Conservation (phyloP, 2,113 vertebrate species). For the Notarius quadriscutis region DNA sequence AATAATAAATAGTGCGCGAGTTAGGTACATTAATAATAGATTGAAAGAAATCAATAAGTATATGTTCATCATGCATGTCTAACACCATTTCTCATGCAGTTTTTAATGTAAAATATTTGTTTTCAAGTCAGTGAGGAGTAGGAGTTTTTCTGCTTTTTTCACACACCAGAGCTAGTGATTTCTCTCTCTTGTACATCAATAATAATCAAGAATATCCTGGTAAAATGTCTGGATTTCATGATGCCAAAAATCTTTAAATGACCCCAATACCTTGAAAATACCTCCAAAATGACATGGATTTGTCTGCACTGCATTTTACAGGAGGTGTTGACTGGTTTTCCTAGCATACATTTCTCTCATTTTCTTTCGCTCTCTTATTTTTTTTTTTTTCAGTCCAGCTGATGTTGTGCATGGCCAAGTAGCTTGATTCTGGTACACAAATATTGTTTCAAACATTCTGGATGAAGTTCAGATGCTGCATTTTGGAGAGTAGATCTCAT, state of each 20-base stretch:
- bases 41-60: not conserved
- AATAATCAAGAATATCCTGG: not conserved
- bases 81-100: not conserved
- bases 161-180: not conserved
- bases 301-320: not conserved
- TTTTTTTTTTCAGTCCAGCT: not conserved
- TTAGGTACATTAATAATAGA: not conserved
- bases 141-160: not conserved
- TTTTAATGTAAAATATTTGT: not conserved
- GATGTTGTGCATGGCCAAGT: not conserved
- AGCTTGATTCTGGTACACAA: not conserved
- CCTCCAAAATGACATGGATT: not conserved
- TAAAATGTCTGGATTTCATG: not conserved
- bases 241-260: not conserved
- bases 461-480: not conserved
- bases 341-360: not conserved
- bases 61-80: not conserved
- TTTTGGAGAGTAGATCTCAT: not conserved
- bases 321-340: not conserved
- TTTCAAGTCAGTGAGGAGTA: not conserved
- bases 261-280: not conserved
- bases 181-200: not conserved
- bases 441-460: not conserved
- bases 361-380: not conserved
- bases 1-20: not conserved